Base-by-base conservation (phyloP, 2,113 vertebrate genomes). In the Burhinus bistriatus region DNA sequence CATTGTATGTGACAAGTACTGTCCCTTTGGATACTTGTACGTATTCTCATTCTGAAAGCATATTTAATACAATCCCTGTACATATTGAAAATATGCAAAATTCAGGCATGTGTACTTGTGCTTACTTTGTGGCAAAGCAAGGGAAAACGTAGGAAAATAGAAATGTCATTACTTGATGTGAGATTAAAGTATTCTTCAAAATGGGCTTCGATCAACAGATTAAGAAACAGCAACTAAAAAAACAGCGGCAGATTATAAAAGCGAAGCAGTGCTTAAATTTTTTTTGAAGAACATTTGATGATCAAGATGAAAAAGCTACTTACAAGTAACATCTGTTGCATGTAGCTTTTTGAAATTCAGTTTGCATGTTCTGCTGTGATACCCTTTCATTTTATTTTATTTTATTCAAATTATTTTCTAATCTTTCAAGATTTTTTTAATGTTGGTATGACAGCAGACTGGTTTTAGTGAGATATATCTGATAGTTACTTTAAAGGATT, bases 21-120 rank as follows among this genome's bases (percentile, higher is more conserved):
- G 99, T 97, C 99, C 99, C 5, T 98, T 98, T 68, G 99, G 99
- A 97, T 99, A 98, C 95, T 97, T 99, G 99, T 99, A 98, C 97
- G 99, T 98, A 97, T 97, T 94, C 89, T 87, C 49, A 44, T 84
- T 91, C 82, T 69, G 32, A 88, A 85, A 66, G 47, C 9, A 32
- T 89, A 4, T 69, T 42, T 82, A 44, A 44, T 27, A 15, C 30
- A 51, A 62, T 27, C 81, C 49, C 5, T 17, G 6, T 58, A 49
- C 10, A 2, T 54, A 54, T 9, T 25, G 91, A 66, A 76, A 77
- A 30, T 6, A 5, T 1, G 22, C 23, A 16, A 23, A 40, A 21
- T 26, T 42, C 21, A 32, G 58, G 36, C 61, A 2, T 11, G 6
- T 42, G 32, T 6, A 11, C n/a, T 51, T 36, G 19, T 20, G 40